Conservation (phyloP, 2,888 invertebrate genomes). For the Diarsia mendica region DNA sequence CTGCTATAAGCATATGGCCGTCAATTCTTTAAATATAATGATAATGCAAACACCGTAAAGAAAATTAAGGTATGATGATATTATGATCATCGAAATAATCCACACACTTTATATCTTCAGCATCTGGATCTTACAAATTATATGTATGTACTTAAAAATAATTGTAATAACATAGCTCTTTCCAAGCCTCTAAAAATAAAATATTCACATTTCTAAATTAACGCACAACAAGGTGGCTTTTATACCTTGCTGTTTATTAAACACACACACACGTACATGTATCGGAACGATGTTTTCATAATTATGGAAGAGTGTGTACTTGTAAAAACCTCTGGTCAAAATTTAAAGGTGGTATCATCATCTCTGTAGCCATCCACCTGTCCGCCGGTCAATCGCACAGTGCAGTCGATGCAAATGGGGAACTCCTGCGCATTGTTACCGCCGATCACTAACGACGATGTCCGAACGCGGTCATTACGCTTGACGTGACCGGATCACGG, state of each 20-base stretch:
- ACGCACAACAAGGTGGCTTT: slow-evolving; percentile 15
- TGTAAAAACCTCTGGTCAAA: no score
- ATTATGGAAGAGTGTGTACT: no score
- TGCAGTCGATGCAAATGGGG: slow-evolving; percentile 73
- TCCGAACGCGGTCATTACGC: slow-evolving; percentile 73
- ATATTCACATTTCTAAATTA: slow-evolving; percentile 9
- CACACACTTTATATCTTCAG: slow-evolving; percentile 17
- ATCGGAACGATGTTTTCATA: no score
- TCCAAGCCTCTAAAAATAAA: slow-evolving; percentile 25
- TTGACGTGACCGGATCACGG: slow-evolving; percentile 66
- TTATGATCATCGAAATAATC: slow-evolving; percentile 8
- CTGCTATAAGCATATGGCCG: no score
- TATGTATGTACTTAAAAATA: slow-evolving; percentile 23
- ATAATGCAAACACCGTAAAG: slow-evolving; percentile 15
- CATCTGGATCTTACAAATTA: slow-evolving; percentile 11
- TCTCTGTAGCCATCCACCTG: slow-evolving; percentile 67
- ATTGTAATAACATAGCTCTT: slow-evolving; percentile 12
- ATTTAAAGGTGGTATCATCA: slow-evolving; percentile 55
- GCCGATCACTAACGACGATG: slow-evolving; percentile 75
- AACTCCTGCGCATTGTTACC: slow-evolving; percentile 72
- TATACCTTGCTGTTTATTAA: no score
- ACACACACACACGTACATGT: no score
- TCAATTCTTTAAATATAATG: background rate
- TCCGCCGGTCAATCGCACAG: slow-evolving; percentile 66
- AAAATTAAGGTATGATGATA: slow-evolving; percentile 9